A percentile compares a stretch with the other conserved stretches of the same genome.
Conservation (phyloP, 2,888 invertebrate genomes). For the Synanthedon formicaeformis region DNA sequence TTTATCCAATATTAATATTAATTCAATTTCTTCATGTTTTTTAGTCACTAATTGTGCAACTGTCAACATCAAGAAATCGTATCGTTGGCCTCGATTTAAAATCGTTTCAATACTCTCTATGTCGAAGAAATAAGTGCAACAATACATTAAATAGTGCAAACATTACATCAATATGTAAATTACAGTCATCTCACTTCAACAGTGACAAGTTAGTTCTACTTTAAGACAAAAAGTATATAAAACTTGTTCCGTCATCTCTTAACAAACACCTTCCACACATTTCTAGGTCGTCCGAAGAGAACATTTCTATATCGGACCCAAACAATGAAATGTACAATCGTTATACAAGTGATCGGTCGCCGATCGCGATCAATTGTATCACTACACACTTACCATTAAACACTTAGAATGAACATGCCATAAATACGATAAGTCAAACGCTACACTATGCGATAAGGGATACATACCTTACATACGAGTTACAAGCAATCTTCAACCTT, state of each 20-base stretch:
- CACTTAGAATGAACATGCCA: slow-evolving; percentile 26
- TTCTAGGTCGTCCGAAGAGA: background rate
- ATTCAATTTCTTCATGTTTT: slow-evolving; percentile 51
- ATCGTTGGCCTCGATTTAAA: slow-evolving; percentile 66
- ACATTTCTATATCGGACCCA: slow-evolving; percentile 36
- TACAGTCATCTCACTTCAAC: background rate
- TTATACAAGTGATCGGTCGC: slow-evolving; percentile 35
- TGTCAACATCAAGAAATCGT: slow-evolving; percentile 56
- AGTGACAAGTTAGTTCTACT: slow-evolving; percentile 4
- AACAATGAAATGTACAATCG: slow-evolving; percentile 66
- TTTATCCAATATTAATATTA: slow-evolving; percentile 36
- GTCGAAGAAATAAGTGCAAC: background rate
- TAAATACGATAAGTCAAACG: slow-evolving; percentile 31
- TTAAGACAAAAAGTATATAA: slow-evolving; percentile 12
- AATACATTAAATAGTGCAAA: background rate
- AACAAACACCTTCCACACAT: background rate
- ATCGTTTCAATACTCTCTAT: slow-evolving; percentile 21
- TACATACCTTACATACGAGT: slow-evolving; percentile 25
- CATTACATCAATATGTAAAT: background rate
- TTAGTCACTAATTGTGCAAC: slow-evolving; percentile 48
- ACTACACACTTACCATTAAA: slow-evolving; percentile 22
- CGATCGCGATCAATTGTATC: slow-evolving; percentile 37
- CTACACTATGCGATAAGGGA: slow-evolving; percentile 29
- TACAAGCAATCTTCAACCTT: slow-evolving; percentile 37
- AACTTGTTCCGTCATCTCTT: slow-evolving; percentile 5